A percentile compares a stretch with the other conserved stretches of the same genome.
Conservation (phyloP, 2,888 invertebrate species). For the Dynastes hyllus region DNA sequence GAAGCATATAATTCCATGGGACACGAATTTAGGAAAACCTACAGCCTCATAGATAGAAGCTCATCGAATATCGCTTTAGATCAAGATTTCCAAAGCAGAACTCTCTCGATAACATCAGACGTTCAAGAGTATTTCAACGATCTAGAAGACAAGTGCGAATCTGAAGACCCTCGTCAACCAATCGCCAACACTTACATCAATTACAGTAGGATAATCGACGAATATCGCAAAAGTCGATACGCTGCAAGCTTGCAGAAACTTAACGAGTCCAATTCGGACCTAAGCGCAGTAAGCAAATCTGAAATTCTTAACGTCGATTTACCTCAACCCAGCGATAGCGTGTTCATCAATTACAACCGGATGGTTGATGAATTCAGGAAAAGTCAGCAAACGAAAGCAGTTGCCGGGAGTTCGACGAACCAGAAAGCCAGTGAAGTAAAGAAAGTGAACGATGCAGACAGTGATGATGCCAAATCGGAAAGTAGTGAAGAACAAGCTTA, state of each 20-base stretch:
- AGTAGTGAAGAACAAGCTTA: conserved; percentile 24
- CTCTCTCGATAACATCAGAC: conserved; percentile 20
- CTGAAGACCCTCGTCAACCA: conserved; percentile 13
- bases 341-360: neutral
- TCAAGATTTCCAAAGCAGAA: conserved; percentile 17
- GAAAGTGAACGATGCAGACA: neutral
- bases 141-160: conserved; percentile 17
- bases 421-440: neutral
- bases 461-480: conserved; percentile 9
- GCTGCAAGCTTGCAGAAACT: neutral
- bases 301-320: neutral
- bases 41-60: conserved; percentile 28
- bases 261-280: neutral
- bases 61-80: conserved; percentile 10
- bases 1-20: conserved; percentile 47
- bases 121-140: conserved; percentile 31
- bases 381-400: neutral
- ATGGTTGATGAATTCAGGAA: conserved; percentile 20
- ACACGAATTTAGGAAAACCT: conserved; percentile 35
- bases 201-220: conserved; percentile 20
- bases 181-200: conserved; percentile 12
- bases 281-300: neutral
- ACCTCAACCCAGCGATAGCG: neutral
- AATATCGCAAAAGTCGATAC: conserved; percentile 1
- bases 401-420: too few species aligned